Conservation (phyloP, 2,888 invertebrate species). For the Autographa gamma region DNA sequence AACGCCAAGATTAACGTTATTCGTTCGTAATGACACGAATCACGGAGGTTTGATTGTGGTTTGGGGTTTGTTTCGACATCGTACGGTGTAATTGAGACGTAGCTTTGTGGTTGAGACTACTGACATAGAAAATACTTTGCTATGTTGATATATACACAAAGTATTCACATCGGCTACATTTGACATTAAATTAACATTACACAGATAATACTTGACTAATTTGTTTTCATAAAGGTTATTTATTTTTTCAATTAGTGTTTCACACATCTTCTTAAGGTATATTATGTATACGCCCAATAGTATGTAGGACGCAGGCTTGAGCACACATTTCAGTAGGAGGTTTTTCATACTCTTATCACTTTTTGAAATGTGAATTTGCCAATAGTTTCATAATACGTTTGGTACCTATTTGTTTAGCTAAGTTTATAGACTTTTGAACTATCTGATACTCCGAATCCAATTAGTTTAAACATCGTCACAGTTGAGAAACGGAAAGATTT, state of each 20-base stretch:
- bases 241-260: no score
- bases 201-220: no score
- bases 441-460: no score
- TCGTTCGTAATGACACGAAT: slow-evolving; percentile 40
- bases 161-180: slow-evolving; percentile 23
- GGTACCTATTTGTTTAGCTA: not conserved
- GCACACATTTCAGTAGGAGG: no score
- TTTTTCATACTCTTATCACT: no score
- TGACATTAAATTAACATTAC: not conserved
- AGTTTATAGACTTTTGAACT: no score
- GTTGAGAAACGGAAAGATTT: not conserved
- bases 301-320: no score
- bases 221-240: no score
- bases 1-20: slow-evolving; percentile 23
- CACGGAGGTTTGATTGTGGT: slow-evolving; percentile 50
- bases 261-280: no score
- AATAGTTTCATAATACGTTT: not conserved
- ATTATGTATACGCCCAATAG: no score
- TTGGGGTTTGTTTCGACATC: slow-evolving; percentile 35
- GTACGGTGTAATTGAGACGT: slow-evolving; percentile 39
- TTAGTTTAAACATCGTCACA: not conserved
- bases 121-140: slow-evolving; percentile 44
- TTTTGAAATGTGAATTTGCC: no score
- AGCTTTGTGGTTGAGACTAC: slow-evolving; percentile 47
- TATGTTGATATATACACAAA: slow-evolving; percentile 7